A percentile compares a stretch with the other conserved stretches of the same genome.
Evolutionary conservation across 2,113 vertebrate genomes (phyloP).

Genomic region (Passerina amoena): DNA sequence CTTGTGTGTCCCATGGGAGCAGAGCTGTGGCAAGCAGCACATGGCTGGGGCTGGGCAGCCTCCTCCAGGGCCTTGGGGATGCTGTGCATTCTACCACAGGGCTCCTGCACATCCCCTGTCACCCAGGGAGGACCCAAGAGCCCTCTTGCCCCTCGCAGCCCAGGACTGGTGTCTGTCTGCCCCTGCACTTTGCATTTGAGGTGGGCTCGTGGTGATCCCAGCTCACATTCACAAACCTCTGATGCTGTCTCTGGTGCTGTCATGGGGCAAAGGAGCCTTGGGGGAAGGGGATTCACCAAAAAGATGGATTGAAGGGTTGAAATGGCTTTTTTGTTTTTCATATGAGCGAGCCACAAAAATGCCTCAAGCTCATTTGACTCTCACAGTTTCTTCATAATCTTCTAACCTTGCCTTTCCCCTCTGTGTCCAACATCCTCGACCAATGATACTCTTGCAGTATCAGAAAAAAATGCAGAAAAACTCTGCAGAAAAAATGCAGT

Average conservation of each 20-base stretch:
- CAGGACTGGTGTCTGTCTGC: not conserved
- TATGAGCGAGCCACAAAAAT: not conserved
- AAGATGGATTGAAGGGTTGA: not conserved
- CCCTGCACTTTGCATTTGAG: not conserved
- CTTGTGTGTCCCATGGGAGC: accelerated
- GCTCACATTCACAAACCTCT: not conserved
- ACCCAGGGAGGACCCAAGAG: not conserved
- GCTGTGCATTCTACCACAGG: not conserved
- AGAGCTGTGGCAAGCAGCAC: not conserved
- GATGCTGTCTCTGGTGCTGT: not conserved
- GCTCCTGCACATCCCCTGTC: not conserved
- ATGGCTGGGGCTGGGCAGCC: not conserved
- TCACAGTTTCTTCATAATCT: not conserved
- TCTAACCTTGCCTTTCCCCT: not conserved
- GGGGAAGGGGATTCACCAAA: not conserved
- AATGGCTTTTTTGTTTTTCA: not conserved
- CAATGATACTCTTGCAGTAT: not conserved
- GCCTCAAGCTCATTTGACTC: not conserved
- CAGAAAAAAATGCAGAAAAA: not conserved
- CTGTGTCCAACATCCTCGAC: not conserved
- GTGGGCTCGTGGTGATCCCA: accelerated
- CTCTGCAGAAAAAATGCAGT: not conserved
- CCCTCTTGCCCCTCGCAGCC: not conserved
- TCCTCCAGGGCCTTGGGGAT: not conserved
- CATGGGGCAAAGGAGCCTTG: accelerated